These are phyloP conservation scores for Nycticryphes semicollaris DNA, from an alignment of 2,113 vertebrate species.

Conservation along the genomic window DNA sequence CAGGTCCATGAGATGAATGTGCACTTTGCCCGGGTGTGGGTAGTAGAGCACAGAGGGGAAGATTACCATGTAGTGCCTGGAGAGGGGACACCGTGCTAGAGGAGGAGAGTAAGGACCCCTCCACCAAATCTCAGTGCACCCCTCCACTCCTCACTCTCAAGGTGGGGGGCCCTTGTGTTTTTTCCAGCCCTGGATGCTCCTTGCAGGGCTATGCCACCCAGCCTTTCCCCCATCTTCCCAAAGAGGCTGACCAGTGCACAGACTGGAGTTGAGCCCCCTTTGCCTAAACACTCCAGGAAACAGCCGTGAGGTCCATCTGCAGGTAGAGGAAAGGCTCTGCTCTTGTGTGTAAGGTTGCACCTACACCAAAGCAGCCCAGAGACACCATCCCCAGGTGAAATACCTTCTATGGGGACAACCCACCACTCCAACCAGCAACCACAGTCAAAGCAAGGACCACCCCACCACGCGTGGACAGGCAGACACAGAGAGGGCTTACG, in stretches of 20 bases:
- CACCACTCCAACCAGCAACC: background rate
- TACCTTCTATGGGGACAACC: background rate
- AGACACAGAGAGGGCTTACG: background rate
- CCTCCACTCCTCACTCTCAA: background rate
- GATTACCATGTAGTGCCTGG: background rate
- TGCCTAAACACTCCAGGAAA: background rate
- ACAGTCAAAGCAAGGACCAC: fast-evolving
- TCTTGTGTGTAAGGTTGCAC: background rate
- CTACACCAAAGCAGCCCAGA: background rate
- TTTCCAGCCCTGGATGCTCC: background rate
- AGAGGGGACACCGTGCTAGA: background rate
- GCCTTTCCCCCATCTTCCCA: too few relatives aligned
- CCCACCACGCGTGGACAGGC: background rate
- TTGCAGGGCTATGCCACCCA: background rate
- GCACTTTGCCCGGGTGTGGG: background rate
- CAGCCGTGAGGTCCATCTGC: fast-evolving
- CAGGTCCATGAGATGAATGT: background rate
- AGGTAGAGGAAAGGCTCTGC: background rate
- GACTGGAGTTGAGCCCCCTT: background rate
- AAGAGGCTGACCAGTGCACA: background rate
- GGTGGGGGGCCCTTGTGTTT: fast-evolving
- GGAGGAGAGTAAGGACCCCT: background rate
- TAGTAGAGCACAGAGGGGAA: background rate
- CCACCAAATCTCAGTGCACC: background rate
- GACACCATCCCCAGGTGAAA: background rate